Evolutionary conservation across 1,140 invertebrate species (phyloP).

Genomic region (Sycophila sp.): DNA sequence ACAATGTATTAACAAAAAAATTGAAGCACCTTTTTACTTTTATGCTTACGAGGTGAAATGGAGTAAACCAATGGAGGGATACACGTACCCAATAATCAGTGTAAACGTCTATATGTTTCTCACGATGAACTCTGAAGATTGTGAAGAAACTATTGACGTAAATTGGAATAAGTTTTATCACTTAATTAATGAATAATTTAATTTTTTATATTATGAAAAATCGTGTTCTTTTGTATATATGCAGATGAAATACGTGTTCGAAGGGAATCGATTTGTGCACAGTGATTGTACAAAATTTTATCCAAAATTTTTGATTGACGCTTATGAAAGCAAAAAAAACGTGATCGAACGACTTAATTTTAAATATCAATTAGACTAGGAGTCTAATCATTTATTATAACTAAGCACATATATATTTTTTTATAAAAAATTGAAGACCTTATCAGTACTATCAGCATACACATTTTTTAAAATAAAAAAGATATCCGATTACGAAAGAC

Average conservation of each 20-base stretch:
- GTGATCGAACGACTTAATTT: neutral
- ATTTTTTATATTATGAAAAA: slow-evolving; percentile 24
- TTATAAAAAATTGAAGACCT: too few species aligned
- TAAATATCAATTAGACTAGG: too few species aligned
- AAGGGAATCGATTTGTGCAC: slow-evolving; percentile 47
- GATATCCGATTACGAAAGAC: too few species aligned
- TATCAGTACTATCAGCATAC: too few species aligned
- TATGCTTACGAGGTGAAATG: slow-evolving; percentile 49
- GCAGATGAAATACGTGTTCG: slow-evolving; percentile 49
- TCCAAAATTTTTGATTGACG: slow-evolving; percentile 44
- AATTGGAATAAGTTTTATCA: slow-evolving; percentile 24
- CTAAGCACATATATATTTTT: too few species aligned
- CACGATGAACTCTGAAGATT: slow-evolving; percentile 11
- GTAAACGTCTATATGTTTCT: slow-evolving; percentile 46
- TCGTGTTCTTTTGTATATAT: too few species aligned
- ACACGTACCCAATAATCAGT: slow-evolving; percentile 50
- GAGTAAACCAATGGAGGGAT: slow-evolving; percentile 48
- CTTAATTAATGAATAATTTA: neutral
- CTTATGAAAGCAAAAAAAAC: neutral
- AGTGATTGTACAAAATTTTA: slow-evolving; percentile 40
- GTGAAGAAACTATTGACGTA: slow-evolving; percentile 42
- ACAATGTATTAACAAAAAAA: slow-evolving; percentile 37
- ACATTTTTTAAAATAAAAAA: too few species aligned
- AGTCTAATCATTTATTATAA: too few species aligned
- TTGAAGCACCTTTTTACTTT: slow-evolving; percentile 30